These are phyloP conservation scores for Synergus japonicus DNA, from an alignment of 2,888 invertebrate species.

Conservation along the genomic window DNA sequence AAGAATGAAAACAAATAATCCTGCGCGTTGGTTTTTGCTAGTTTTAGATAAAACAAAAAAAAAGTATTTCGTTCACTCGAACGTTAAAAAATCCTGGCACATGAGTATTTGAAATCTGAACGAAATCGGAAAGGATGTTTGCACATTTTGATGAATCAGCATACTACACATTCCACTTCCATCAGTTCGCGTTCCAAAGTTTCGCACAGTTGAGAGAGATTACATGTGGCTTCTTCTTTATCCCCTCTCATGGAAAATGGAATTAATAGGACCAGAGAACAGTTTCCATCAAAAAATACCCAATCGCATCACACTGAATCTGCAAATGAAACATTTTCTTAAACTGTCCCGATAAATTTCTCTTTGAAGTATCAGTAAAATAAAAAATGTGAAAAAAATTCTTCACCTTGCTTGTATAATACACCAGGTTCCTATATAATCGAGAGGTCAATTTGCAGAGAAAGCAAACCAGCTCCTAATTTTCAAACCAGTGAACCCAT, in stretches of 20 bases:
- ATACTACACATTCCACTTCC: neutral
- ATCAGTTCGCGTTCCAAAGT: neutral
- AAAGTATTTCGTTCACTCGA: no score
- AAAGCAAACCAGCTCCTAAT: slow-evolving; percentile 3
- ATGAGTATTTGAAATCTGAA: neutral
- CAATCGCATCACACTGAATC: neutral
- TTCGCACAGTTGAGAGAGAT: neutral
- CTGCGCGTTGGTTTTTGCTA: no score
- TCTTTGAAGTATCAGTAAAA: no score
- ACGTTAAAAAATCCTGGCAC: no score
- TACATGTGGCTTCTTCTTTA: neutral
- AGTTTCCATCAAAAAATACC: neutral
- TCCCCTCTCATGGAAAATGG: neutral
- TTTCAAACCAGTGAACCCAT: neutral
- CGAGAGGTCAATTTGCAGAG: neutral
- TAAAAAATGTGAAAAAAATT: neutral
- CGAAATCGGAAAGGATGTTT: neutral
- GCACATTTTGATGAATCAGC: neutral
- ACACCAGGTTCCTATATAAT: neutral
- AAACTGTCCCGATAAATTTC: no score
- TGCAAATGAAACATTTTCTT: no score
- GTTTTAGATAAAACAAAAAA: no score
- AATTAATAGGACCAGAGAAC: neutral
- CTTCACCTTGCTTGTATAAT: no score
- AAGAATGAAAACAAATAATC: no score